These are phyloP conservation scores for Cydia splendana DNA, from an alignment of 1,140 invertebrate genomes.

Conservation along the genomic window DNA sequence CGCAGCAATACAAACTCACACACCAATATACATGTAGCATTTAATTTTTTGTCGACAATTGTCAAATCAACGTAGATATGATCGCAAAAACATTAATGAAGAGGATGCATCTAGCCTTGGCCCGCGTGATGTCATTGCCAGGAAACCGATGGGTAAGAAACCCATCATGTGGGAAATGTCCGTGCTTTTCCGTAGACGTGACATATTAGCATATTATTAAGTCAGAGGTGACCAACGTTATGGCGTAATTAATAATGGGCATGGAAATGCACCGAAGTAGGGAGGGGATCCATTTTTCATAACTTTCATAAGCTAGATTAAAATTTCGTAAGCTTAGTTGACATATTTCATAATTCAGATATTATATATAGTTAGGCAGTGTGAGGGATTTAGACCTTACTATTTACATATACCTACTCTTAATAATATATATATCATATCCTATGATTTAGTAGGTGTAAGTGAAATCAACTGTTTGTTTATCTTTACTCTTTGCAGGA, in stretches of 20 bases:
- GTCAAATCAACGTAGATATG: constrained; percentile 25
- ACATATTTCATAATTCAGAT: too few relatives aligned
- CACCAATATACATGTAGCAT: neutral
- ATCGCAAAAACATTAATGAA: constrained; percentile 30
- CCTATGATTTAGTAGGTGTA: neutral
- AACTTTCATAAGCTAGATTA: too few relatives aligned
- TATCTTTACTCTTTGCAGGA: neutral
- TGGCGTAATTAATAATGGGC: neutral
- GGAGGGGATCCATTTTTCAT: too few relatives aligned
- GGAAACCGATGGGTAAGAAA: constrained; percentile 21
- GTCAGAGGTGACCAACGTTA: neutral
- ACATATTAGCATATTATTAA: constrained; percentile 22
- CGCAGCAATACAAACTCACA: neutral
- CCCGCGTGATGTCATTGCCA: constrained; percentile 32
- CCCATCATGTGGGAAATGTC: constrained; percentile 7
- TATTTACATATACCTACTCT: too few relatives aligned
- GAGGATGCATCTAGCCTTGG: constrained; percentile 34
- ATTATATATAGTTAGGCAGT: too few relatives aligned
- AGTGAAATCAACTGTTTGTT: neutral
- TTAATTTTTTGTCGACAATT: constrained; percentile 16
- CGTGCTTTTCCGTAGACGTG: constrained; percentile 15
- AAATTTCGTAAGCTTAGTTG: too few relatives aligned
- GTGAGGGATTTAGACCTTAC: too few relatives aligned
- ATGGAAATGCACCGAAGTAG: too few relatives aligned
- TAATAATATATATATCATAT: neutral